These are phyloP conservation scores for Holcopasites calliopsidis DNA, from an alignment of 1,140 invertebrate genomes.

Conservation along the genomic window DNA sequence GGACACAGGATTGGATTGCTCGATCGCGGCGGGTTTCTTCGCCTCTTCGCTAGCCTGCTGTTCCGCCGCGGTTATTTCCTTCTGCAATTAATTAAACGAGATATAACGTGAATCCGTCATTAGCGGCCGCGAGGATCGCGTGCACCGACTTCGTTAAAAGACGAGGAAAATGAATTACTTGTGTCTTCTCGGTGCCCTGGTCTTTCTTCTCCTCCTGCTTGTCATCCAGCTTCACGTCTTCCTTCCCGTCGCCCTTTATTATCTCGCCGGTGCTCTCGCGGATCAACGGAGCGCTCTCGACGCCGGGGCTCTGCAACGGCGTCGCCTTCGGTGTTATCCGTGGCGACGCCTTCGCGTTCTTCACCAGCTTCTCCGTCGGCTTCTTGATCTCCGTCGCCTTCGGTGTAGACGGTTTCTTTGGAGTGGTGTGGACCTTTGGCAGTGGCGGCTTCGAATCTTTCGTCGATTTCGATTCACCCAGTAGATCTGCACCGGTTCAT, in stretches of 20 bases:
- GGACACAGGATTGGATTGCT: constrained; percentile 48
- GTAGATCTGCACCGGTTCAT: constrained; percentile 59
- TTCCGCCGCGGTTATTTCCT: constrained; percentile 48
- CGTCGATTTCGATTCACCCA: constrained; percentile 69
- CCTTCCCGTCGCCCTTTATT: constrained; percentile 74
- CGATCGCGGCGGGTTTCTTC: constrained; percentile 47
- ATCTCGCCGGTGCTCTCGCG: constrained; percentile 74
- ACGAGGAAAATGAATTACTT: constrained; percentile 57
- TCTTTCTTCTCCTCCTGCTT: constrained; percentile 76
- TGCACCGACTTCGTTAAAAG: not conserved
- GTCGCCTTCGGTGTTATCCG: constrained; percentile 80
- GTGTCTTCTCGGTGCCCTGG: constrained; percentile 71
- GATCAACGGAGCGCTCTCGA: constrained; percentile 75
- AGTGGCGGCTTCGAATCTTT: constrained; percentile 80
- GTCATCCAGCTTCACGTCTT: constrained; percentile 58
- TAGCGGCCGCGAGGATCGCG: no score
- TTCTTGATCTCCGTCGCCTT: constrained; percentile 73
- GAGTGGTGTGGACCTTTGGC: constrained; percentile 79
- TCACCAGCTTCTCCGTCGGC: constrained; percentile 73
- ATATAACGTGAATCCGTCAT: not conserved
- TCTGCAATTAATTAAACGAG: not conserved
- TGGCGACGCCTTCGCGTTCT: constrained; percentile 77
- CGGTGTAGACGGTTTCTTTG: constrained; percentile 76
- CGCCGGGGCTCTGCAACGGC: constrained; percentile 81
- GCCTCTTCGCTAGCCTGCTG: constrained; percentile 31